Evolutionary conservation across 2,113 vertebrate species (phyloP).

Genomic region (Thymallus thymallus): DNA sequence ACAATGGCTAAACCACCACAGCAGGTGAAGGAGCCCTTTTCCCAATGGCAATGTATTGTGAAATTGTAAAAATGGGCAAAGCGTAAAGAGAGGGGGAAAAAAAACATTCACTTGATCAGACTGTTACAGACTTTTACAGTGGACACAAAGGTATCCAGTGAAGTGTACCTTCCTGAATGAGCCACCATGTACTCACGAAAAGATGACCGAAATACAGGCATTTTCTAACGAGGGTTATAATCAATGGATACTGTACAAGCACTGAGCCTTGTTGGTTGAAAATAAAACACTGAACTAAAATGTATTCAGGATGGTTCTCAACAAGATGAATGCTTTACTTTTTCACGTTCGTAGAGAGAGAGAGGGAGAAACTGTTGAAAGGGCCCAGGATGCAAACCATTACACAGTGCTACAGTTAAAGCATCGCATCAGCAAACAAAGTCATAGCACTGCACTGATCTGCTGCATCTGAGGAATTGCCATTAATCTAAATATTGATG

Average conservation of each 20-base stretch:
- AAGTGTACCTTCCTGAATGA: too few species aligned
- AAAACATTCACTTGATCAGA: too few species aligned
- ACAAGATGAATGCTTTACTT: too few species aligned
- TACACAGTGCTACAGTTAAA: too few species aligned
- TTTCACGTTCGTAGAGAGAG: too few species aligned
- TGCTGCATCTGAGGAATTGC: constrained; percentile 18
- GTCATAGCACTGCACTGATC: neutral
- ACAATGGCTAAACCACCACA: constrained; percentile 8
- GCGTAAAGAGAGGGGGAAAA: neutral
- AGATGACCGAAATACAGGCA: too few species aligned
- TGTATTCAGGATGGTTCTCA: too few species aligned
- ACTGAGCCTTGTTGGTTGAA: neutral
- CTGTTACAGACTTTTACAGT: too few species aligned
- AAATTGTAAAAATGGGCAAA: constrained; percentile 2
- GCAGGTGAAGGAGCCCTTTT: neutral
- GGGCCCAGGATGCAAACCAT: neutral
- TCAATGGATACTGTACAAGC: neutral
- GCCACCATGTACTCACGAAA: too few species aligned
- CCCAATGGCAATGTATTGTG: neutral
- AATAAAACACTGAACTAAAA: too few species aligned
- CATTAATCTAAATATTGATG: constrained; percentile 38
- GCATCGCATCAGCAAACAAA: neutral
- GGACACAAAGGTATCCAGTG: too few species aligned
- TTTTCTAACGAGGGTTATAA: too few species aligned
- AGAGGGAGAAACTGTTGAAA: neutral